Conservation (phyloP, 37 sponge, comb jelly and placozoan genomes). For the Tethya wilhelma region DNA sequence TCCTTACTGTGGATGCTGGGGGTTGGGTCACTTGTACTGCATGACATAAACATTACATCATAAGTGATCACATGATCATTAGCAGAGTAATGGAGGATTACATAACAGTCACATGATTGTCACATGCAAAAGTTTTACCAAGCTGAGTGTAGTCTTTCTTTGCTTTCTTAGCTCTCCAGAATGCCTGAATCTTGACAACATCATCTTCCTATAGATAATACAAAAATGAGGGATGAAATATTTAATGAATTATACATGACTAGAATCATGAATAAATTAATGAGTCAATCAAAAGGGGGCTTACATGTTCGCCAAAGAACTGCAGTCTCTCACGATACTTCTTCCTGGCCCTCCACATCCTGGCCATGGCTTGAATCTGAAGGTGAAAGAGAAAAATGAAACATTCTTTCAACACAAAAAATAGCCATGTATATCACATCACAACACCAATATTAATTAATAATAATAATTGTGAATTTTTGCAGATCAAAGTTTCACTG, state of each 20-base stretch:
- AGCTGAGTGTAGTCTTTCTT: slow-evolving; percentile 88
- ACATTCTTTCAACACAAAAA: not conserved
- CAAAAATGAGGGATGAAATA: not conserved
- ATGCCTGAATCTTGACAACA: slow-evolving; percentile 85
- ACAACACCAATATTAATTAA: not conserved
- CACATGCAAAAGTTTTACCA: slow-evolving; percentile 27
- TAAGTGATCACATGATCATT: not conserved
- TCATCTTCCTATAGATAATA: slow-evolving; percentile 49
- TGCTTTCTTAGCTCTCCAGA: slow-evolving; percentile 87
- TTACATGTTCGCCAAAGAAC: slow-evolving; percentile 73
- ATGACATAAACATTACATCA: not conserved
- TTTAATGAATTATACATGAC: not conserved
- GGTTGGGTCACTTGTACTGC: slow-evolving; percentile 73
- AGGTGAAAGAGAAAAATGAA: not conserved
- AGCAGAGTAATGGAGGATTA: not conserved
- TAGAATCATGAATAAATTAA: not conserved
- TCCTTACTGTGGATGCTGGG: slow-evolving; percentile 83
- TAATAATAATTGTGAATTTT: not conserved
- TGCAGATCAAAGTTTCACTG: not conserved
- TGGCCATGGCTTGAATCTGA: slow-evolving; percentile 69
- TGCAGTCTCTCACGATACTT: slow-evolving; percentile 47
- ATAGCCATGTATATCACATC: not conserved
- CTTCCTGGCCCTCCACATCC: slow-evolving; percentile 69
- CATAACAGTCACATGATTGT: not conserved
- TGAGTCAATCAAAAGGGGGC: not conserved